phyloP scores from a whole-genome alignment of 2,888 invertebrate species.

The Rhyacophila evoluta region DNA sequence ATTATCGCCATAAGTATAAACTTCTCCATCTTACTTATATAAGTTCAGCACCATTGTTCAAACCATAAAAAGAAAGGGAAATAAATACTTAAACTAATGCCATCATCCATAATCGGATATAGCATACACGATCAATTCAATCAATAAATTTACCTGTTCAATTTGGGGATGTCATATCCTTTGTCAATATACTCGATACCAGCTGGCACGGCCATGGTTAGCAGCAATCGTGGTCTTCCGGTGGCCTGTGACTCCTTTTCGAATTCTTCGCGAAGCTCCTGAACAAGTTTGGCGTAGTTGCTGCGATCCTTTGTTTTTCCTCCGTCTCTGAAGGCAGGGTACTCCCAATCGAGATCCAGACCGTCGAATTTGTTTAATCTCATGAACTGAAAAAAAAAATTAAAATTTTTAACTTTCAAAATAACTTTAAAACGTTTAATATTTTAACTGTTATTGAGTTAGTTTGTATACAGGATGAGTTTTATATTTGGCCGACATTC shows the following conservation, averaged over 20 bases:
- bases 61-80: too few species aligned
- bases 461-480: too few species aligned
- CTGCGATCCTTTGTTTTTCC: slow-evolving; percentile 84
- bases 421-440: too few species aligned
- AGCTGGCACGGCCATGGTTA: slow-evolving; percentile 95
- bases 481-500: too few species aligned
- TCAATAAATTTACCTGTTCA: slow-evolving; percentile 83
- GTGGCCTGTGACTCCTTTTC: slow-evolving; percentile 88
- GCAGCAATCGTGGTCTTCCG: slow-evolving; percentile 79
- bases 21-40: too few species aligned
- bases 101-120: too few species aligned
- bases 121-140: too few species aligned
- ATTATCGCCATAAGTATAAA: too few species aligned
- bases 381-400: slow-evolving; percentile 71
- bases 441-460: too few species aligned
- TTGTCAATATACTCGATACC: slow-evolving; percentile 94
- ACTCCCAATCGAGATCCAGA: slow-evolving; percentile 93
- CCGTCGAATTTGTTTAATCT: slow-evolving; percentile 94
- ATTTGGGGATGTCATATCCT: slow-evolving; percentile 89
- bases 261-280: slow-evolving; percentile 91
- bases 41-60: too few species aligned
- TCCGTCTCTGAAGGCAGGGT: slow-evolving; percentile 85
- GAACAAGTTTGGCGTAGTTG: slow-evolving; percentile 89
- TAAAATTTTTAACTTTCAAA: too few species aligned
- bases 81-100: too few species aligned